Evolutionary conservation across 2,113 vertebrate genomes (phyloP).

Genomic region (Nanorana parkeri): DNA sequence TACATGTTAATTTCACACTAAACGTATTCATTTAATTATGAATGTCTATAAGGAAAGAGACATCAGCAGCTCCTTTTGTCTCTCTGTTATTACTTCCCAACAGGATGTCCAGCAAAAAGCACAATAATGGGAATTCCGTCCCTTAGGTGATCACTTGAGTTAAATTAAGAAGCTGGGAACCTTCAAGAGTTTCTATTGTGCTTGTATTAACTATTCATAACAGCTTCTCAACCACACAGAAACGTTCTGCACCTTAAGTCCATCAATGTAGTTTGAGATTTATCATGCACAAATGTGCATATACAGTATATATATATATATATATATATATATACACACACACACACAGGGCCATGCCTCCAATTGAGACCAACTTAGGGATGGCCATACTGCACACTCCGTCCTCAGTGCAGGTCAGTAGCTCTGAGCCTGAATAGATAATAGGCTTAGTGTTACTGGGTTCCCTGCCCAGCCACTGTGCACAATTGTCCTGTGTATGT

Average conservation of each 20-base stretch:
- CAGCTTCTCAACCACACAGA: background rate
- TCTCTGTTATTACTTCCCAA: constrained; percentile 52
- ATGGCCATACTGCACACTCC: no score
- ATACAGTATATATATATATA: no score
- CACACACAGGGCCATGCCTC: no score
- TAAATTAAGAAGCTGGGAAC: constrained; percentile 56
- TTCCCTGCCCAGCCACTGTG: no score
- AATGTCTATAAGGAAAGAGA: constrained; percentile 47
- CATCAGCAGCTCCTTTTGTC: constrained; percentile 51
- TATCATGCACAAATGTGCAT: no score
- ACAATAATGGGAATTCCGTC: constrained; percentile 57
- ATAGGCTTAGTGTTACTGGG: no score
- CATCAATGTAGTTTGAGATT: background rate
- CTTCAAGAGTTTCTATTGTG: constrained; percentile 45
- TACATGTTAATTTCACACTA: no score
- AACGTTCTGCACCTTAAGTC: background rate
- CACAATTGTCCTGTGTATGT: no score
- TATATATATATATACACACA: no score
- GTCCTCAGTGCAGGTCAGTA: no score
- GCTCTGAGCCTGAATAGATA: no score
- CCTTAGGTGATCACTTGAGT: constrained; percentile 54
- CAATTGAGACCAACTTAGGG: no score
- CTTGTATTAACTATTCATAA: constrained; percentile 47
- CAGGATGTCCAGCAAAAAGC: constrained; percentile 54
- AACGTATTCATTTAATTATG: constrained; percentile 9